Percentiles rank a stretch among this genome's conserved stretches.
phyloP scores from a whole-genome alignment of 1,140 invertebrate genomes.

The Drosophila bocki region DNA sequence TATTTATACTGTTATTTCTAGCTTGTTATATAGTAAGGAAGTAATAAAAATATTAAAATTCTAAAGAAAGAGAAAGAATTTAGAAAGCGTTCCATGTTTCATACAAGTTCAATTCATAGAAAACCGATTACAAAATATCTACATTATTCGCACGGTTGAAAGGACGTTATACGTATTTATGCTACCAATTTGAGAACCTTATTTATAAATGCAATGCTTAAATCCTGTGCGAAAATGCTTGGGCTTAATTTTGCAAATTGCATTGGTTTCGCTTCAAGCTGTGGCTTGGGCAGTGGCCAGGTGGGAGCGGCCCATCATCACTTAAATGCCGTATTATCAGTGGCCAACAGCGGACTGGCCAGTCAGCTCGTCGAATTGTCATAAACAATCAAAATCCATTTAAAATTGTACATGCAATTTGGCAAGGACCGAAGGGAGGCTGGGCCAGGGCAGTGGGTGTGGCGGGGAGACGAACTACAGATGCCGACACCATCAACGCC shows the following conservation, averaged over 20 bases:
- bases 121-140: too few relatives aligned
- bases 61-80: background rate
- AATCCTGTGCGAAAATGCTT: slow-evolving; percentile 16
- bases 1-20: background rate
- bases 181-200: background rate
- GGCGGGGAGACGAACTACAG: slow-evolving; percentile 35
- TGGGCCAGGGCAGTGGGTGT: background rate
- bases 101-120: background rate
- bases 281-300: slow-evolving; percentile 9
- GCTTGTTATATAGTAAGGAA: background rate
- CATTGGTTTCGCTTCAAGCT: slow-evolving; percentile 14
- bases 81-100: too few relatives aligned
- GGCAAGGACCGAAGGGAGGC: slow-evolving; percentile 19
- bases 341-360: slow-evolving; percentile 68
- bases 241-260: slow-evolving; percentile 45
- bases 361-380: slow-evolving; percentile 76
- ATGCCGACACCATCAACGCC: slow-evolving; percentile 61
- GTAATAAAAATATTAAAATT: background rate
- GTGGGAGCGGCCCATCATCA: slow-evolving; percentile 49
- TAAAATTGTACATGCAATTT: slow-evolving; percentile 83
- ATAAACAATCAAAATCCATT: slow-evolving; percentile 84
- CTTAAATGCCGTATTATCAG: slow-evolving; percentile 81
- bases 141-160: background rate
- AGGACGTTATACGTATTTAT: background rate
- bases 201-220: slow-evolving; percentile 1